Base-by-base conservation (phyloP, 2,888 invertebrate species). In the Ophion obscuratus region DNA sequence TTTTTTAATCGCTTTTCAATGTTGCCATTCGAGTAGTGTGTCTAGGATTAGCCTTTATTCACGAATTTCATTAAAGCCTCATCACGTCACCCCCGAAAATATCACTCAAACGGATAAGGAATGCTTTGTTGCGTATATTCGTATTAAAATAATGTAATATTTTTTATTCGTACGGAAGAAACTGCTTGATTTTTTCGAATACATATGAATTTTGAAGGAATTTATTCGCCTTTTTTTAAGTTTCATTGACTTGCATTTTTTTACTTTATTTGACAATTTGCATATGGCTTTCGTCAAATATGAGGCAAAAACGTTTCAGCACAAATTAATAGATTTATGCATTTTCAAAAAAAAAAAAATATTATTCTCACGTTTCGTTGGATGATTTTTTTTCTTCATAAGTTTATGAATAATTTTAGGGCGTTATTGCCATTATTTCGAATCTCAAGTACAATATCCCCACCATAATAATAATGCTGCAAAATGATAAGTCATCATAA, bases 11-110 rank as follows among this genome's bases (percentile, higher is more conserved):
- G 66, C 67, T 62, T 86, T 36, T 86, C 67, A 62, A 81, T 74
- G 78, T 84, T 81, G 73, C 77, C 17, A 81, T 81, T 73, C 36
- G n/a, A 76, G 44, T 75, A 62, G 66, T 76, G 31, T 47, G 3
- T 67, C 24, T 20, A 24, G 20, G 36, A 36, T 20, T 53, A 73
- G 73, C 70, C 59, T 59, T 67, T 44, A 9, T n/a, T n/a, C n/a
- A 36, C 36, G 53, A 27, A 17, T 66, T 66, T 31, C 66, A 36
- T 31, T 17, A 36, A 7, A 24, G 61, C 61, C 20, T 5, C 20
- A 10, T 20, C 24, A 61, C 66, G 17, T 66, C 17, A 31, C 66
- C 27, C 14, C 10, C 6, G 31, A 66, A 17, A 66, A 31, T 17
- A 31, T 36, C 36, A 36, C 17, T 36, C 10, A 6, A 36, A 66